Evolutionary conservation across 2,888 invertebrate species (phyloP).

Genomic region (Drosophila rellima): DNA sequence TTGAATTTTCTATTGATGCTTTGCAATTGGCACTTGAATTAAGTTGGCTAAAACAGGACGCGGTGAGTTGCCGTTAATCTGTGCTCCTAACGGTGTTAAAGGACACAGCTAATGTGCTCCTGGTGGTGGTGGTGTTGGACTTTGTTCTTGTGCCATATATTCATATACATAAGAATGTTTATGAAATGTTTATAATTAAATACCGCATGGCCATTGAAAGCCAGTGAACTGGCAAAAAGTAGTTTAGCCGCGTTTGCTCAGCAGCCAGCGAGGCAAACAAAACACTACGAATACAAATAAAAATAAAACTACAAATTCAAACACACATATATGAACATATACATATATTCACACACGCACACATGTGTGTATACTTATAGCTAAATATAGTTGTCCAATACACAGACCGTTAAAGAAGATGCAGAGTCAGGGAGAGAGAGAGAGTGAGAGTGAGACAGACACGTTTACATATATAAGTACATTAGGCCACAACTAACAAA

Average conservation of each 20-base stretch:
- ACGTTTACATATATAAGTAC: slow-evolving; percentile 19
- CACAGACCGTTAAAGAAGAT: slow-evolving; percentile 2
- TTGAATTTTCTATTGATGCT: slow-evolving; percentile 34
- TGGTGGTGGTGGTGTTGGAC: background rate
- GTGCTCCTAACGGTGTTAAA: slow-evolving; percentile 41
- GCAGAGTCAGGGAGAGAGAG: slow-evolving; percentile 11
- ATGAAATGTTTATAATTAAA: slow-evolving; percentile 67
- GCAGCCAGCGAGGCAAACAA: slow-evolving; percentile 43
- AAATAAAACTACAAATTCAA: no score
- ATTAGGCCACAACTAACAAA: slow-evolving; percentile 53
- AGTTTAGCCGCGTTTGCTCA: slow-evolving; percentile 63
- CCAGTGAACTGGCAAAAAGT: slow-evolving; percentile 76
- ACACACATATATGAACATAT: background rate
- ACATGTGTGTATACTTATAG: slow-evolving; percentile 21
- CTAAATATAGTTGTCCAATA: slow-evolving; percentile 65
- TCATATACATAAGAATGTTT: slow-evolving; percentile 22
- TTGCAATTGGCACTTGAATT: slow-evolving; percentile 50
- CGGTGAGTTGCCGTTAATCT: background rate
- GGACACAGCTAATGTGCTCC: slow-evolving; percentile 28
- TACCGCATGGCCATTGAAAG: slow-evolving; percentile 66
- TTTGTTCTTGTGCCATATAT: slow-evolving; percentile 6
- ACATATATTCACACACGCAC: background rate
- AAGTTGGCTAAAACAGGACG: slow-evolving; percentile 25
- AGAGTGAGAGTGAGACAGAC: slow-evolving; percentile 10
- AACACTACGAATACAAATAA: slow-evolving; percentile 9